Conservation (phyloP, 2,797 vertebrate species). For the Siniperca obscura region DNA sequence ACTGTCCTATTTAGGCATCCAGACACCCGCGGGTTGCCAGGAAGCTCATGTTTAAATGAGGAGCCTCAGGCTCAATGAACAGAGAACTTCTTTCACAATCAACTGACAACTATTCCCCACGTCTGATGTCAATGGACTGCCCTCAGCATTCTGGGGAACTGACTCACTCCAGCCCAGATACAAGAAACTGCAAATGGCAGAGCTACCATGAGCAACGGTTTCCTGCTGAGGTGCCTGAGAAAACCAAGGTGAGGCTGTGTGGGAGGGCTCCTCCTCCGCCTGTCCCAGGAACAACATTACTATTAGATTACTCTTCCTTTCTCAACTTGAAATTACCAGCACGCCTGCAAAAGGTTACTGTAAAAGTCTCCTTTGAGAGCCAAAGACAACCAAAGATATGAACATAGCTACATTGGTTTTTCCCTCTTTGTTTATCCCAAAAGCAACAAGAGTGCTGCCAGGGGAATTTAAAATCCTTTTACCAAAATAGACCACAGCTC, state of each 20-base stretch:
- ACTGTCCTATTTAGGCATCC: conserved; percentile 78
- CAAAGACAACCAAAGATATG: conserved; percentile 67
- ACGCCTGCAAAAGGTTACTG: conserved; percentile 51
- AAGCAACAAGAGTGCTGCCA: conserved; percentile 69
- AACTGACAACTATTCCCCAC: conserved; percentile 80
- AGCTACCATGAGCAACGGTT: conserved; percentile 58
- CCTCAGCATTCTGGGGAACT: conserved; percentile 78
- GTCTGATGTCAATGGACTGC: conserved; percentile 80
- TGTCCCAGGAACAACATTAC: conserved; percentile 64
- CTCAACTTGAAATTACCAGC: conserved; percentile 54
- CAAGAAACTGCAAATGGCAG: conserved; percentile 65
- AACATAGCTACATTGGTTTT: conserved; percentile 47
- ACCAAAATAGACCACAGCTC: conserved; percentile 73
- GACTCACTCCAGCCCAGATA: conserved; percentile 74
- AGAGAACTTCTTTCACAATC: conserved; percentile 83
- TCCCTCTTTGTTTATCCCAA: conserved; percentile 71
- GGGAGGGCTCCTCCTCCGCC: conserved; percentile 65
- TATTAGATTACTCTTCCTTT: conserved; percentile 62
- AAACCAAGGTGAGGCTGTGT: conserved; percentile 75
- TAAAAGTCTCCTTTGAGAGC: conserved; percentile 59
- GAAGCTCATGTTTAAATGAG: conserved; percentile 84
- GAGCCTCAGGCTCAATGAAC: conserved; percentile 80
- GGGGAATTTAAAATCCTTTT: conserved; percentile 74
- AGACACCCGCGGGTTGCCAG: conserved; percentile 76
- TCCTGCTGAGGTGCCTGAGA: conserved; percentile 69